These are phyloP conservation scores for Coendou prehensilis DNA, from an alignment of 2,797 vertebrate genomes.

Conservation along the genomic window DNA sequence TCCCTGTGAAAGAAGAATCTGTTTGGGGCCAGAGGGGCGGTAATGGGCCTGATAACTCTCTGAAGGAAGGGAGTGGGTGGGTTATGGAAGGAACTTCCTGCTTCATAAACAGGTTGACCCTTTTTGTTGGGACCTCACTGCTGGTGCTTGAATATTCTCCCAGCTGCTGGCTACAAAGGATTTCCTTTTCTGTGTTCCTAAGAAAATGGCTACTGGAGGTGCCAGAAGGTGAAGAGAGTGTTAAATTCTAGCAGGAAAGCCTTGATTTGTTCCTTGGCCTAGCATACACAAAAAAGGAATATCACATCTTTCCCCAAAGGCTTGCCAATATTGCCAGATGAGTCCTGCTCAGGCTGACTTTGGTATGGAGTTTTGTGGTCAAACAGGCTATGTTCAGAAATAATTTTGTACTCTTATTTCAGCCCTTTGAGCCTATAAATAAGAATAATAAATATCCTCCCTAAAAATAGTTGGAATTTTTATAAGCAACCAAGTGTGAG, in stretches of 20 bases:
- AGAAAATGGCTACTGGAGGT: not conserved
- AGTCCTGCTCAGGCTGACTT: not conserved
- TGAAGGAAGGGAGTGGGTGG: not conserved
- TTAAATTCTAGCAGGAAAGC: not conserved
- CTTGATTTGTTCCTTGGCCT: not conserved
- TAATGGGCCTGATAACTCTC: not conserved
- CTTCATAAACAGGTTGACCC: not conserved
- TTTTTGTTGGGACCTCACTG: not conserved
- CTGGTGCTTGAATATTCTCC: not conserved
- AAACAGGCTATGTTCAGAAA: conserved; percentile 32
- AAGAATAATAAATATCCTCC: conserved; percentile 69
- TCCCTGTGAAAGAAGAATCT: conserved; percentile 34
- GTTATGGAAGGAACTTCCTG: not conserved
- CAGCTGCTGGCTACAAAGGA: not conserved
- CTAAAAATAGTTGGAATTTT: conserved; percentile 77
- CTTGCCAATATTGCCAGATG: not conserved
- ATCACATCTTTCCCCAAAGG: not conserved
- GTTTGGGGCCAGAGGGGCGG: not conserved
- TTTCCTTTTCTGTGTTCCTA: conserved; percentile 27
- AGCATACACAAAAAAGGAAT: not conserved
- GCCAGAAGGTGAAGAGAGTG: not conserved
- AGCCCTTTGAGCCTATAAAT: conserved; percentile 65
- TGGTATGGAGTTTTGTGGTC: not conserved
- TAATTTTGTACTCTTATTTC: conserved; percentile 21
- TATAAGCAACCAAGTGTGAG: conserved; percentile 70